Evolutionary conservation across 1,140 invertebrate genomes (phyloP), one percentile per base, ranked within the genome.

Genomic region (Lepidurus apus): DNA sequence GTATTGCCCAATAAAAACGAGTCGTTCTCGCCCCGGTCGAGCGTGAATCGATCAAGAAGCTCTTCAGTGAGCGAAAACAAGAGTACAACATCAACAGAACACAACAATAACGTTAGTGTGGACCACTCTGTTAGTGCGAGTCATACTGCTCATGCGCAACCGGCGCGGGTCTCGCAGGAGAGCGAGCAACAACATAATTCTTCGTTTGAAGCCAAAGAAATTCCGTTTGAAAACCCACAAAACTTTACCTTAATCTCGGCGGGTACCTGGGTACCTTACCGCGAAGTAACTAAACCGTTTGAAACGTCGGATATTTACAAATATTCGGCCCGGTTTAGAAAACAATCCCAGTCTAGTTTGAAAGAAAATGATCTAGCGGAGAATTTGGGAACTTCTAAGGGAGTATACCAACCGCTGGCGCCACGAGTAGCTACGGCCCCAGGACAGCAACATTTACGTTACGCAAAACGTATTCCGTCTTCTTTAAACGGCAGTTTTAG

Each of bases 221-320:
- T 93, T 53, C 88, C 90, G 8, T 87, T 91, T 80, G 90, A 91
- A 81, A 91, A 91, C 10, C 91, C 92, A 1, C 91, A 92, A 83
- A 93, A 92, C 84, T 89, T 93, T 82, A 94, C 92, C 1, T 88
- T 96, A 0, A 93, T 96, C 21, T 91, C 94, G 82, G 90, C 92
- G 44, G 94, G 93, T 34, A 93, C 93, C 80, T 95, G 93, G 86
- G 94, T 95, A 82, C 94, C 95, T 0, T 97, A 96, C 83, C 91
- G 93, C 81, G 95, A 98, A 87, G 93, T 95, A 44, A 94, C 93
- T 0, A 98, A 98, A 85, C 95, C 95, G 13, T 98, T 96, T 85
- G 95, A 97, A 87, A 96, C 97, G 92, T 92, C 95, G 0, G 96
- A 98, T 85, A 97, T 97, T 86, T 98, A 97, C 86, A 97, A 98